phyloP scores from a whole-genome alignment of 2,113 vertebrate species.

The Pogonocichla stellata region DNA sequence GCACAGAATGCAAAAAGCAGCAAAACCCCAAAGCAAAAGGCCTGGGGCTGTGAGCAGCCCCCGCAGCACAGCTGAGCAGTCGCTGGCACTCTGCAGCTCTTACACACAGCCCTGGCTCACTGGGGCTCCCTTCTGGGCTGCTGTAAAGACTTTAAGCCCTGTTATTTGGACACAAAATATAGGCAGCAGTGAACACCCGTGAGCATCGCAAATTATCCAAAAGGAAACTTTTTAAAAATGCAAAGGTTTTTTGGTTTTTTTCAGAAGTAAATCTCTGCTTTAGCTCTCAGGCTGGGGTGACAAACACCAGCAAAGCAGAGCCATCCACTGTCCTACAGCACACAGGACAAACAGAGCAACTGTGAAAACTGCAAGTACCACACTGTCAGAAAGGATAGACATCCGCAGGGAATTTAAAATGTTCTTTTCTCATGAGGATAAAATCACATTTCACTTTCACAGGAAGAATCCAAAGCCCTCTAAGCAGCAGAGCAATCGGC shows the following conservation, averaged over 20 bases:
- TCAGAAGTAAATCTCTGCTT: not conserved
- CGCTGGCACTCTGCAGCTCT: not conserved
- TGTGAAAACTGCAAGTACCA: not conserved
- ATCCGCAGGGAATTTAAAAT: not conserved
- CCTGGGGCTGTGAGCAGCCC: not conserved
- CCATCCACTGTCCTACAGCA: not conserved
- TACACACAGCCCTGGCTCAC: rapidly evolving
- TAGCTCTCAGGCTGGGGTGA: not conserved
- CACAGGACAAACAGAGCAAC: not conserved
- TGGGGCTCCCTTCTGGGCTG: not conserved
- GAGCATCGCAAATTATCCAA: not conserved
- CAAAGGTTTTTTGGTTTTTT: rapidly evolving
- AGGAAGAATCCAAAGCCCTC: not conserved
- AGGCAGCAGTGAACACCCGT: rapidly evolving
- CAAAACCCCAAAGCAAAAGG: not conserved
- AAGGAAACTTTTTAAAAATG: not conserved
- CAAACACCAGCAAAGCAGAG: not conserved
- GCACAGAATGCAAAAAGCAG: not conserved
- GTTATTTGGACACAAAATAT: not conserved
- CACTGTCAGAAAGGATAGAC: not conserved
- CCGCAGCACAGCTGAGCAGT: too few relatives aligned
- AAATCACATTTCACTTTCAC: not conserved
- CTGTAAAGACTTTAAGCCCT: not conserved
- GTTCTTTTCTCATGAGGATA: not conserved
- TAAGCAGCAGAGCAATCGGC: not conserved